Base-by-base conservation (phyloP, 2,797 vertebrate genomes). In the Silurus aristotelis region DNA sequence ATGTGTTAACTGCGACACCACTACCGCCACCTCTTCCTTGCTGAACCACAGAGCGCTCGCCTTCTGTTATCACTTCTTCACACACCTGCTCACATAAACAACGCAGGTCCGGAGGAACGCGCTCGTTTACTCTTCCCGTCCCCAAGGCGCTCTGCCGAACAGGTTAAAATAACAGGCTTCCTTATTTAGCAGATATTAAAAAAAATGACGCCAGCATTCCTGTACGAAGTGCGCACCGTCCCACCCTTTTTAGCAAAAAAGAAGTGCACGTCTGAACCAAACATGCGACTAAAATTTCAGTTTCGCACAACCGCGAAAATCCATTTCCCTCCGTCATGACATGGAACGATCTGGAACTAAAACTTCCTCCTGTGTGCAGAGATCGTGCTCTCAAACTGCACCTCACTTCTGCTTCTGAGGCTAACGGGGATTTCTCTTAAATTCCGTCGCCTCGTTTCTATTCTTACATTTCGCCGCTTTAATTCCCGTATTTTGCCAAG, bases 81-180 rank as follows among this genome's bases (percentile, higher is more conserved):
- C 85, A 89, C 88, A 87, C 85, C 86, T 87, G 88, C 85, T 86
- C 38, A 56, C 85, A 73, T 78, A 67, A 84, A 80, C 79, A 80
- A 71, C 60, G 17, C n/a, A 52, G 46, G 27, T 84, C 48, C 5
- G 13, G 9, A 55, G 80, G 25, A 75, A 38, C 0, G 71, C 2
- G 38, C 38, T 38, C 71, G 76, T 43, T 17, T 8, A 79, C 20
- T 48, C 22, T 80, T 66, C 61, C 25, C 19, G 25, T 7, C 77
- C 84, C 76, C 31, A 13, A 27, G 58, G 84, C 15, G 14, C 61
- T 63, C 68, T 70, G 55, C 10, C 55, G 31, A 83, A 38, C 79
- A 52, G 76, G 22, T 73, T 7, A 55, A 86, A 77, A 73, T 64
- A 68, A 55, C n/a, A 67, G 27, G 60, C 66, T 63, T 27, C n/a